Evolutionary conservation across 2,113 vertebrate species (phyloP).

Genomic region (Arvicanthis niloticus): DNA sequence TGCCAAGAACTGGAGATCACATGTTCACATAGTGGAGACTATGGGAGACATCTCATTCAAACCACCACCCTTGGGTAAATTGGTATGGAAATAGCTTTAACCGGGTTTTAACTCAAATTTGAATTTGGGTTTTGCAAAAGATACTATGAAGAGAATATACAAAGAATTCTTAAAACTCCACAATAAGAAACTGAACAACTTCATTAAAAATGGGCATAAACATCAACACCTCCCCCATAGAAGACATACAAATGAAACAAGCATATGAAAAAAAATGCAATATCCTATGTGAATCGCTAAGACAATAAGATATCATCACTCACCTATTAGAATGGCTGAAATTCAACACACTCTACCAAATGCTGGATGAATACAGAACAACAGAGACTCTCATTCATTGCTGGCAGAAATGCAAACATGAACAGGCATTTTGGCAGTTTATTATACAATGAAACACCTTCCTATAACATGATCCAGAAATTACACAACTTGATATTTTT

Average conservation of each 20-base stretch:
- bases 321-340: not conserved
- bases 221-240: not conserved
- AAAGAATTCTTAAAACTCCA: constrained; percentile 34
- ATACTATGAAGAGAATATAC: not conserved
- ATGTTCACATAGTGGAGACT: not conserved
- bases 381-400: not conserved
- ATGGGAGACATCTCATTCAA: not conserved
- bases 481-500: not conserved
- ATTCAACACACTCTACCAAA: not conserved
- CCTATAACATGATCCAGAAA: not conserved
- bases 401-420: not conserved
- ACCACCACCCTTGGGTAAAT: not conserved
- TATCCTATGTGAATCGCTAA: not conserved
- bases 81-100: not conserved
- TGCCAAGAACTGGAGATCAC: not conserved
- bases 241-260: not conserved
- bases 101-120: not conserved
- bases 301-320: not conserved
- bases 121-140: not conserved
- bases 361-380: not conserved
- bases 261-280: not conserved
- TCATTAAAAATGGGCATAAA: not conserved
- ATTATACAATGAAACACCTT: constrained; percentile 3
- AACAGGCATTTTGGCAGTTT: not conserved
- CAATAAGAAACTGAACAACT: not conserved